These are phyloP conservation scores for Fabriciana adippe DNA, from an alignment of 2,888 invertebrate species.

Conservation along the genomic window DNA sequence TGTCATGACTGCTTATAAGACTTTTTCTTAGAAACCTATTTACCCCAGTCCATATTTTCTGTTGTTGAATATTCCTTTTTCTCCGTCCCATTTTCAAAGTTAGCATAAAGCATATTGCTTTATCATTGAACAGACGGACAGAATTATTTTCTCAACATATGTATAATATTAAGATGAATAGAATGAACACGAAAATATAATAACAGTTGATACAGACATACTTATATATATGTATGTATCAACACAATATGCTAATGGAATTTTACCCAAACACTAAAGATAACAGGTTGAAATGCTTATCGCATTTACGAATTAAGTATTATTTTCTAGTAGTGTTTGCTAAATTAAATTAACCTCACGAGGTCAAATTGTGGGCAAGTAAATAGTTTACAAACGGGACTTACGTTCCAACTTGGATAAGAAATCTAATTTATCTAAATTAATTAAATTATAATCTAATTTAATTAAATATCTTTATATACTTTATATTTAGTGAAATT, in stretches of 20 bases:
- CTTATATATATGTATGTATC: background rate
- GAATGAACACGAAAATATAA: background rate
- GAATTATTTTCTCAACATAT: background rate
- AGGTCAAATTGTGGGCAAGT: conserved; percentile 27
- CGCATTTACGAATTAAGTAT: conserved; percentile 22
- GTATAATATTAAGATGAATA: background rate
- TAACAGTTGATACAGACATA: too few relatives aligned
- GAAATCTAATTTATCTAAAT: too few relatives aligned
- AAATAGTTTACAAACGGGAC: conserved; percentile 27
- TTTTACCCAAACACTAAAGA: conserved; percentile 21
- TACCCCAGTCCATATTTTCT: too few relatives aligned
- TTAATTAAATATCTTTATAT: too few relatives aligned
- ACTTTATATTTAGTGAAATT: too few relatives aligned
- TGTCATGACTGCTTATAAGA: too few relatives aligned
- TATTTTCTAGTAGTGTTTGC: conserved; percentile 15
- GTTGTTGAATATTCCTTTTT: too few relatives aligned
- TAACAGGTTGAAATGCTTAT: conserved; percentile 23
- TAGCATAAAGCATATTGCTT: background rate
- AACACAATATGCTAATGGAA: background rate
- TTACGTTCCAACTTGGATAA: too few relatives aligned
- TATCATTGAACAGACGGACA: background rate
- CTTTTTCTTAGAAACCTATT: too few relatives aligned
- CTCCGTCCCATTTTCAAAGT: too few relatives aligned
- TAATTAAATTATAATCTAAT: too few relatives aligned
- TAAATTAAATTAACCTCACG: conserved; percentile 26